phyloP scores from a whole-genome alignment of 92 coral and sea anemone species.

The Blastomussa wellsi region DNA sequence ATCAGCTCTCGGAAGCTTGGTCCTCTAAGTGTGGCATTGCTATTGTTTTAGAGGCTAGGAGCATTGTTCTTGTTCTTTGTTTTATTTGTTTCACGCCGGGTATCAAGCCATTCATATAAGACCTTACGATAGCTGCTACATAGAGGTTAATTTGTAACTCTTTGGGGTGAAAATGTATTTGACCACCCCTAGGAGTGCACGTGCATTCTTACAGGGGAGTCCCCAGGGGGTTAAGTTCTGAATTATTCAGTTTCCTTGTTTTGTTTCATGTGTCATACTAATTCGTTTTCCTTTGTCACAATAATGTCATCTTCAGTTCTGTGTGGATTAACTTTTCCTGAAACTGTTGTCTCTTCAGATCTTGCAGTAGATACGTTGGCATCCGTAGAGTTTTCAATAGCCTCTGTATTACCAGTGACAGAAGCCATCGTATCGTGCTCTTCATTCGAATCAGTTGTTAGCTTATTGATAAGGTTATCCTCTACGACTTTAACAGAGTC shows the following conservation, averaged over 20 bases:
- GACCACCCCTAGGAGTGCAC: too few species aligned
- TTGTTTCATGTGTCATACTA: not conserved
- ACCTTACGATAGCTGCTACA: too few species aligned
- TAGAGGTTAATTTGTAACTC: too few species aligned
- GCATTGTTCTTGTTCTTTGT: too few species aligned
- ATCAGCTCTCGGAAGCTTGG: too few species aligned
- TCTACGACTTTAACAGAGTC: not conserved
- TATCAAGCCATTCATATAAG: too few species aligned
- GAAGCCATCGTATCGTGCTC: not conserved
- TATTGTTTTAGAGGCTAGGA: too few species aligned
- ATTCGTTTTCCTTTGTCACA: not conserved
- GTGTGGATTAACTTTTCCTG: slow-evolving; percentile 30
- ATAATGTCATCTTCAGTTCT: slow-evolving; percentile 24
- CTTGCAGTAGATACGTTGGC: not conserved
- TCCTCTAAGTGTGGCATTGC: too few species aligned
- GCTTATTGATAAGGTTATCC: not conserved
- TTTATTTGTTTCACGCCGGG: too few species aligned
- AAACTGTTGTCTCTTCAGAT: slow-evolving; percentile 18
- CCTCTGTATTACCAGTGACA: not conserved
- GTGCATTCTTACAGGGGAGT: too few species aligned
- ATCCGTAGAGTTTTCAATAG: not conserved
- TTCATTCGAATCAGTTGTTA: not conserved
- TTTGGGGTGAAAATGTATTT: too few species aligned
- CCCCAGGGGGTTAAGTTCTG: too few species aligned
- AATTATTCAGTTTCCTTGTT: not conserved